phyloP scores from a whole-genome alignment of 2,113 vertebrate genomes.

The Leucopternis melanops region DNA sequence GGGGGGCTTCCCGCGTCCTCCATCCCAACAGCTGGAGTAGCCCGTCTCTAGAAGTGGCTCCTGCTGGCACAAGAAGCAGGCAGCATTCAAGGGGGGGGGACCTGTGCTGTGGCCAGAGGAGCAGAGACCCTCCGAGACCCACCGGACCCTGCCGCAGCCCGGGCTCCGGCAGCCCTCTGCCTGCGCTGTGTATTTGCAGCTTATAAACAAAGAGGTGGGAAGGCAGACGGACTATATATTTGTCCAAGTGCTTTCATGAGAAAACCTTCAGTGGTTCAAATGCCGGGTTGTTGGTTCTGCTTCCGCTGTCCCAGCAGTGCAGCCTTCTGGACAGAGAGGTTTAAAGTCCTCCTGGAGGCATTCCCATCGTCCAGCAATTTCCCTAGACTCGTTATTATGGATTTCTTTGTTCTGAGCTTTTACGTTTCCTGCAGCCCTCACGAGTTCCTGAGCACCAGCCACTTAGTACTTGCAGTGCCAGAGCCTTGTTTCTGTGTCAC shows the following conservation, averaged over 20 bases:
- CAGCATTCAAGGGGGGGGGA: too few relatives aligned
- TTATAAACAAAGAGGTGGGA: background rate
- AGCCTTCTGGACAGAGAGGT: background rate
- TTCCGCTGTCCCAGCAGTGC: background rate
- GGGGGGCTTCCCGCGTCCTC: background rate
- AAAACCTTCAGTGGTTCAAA: background rate
- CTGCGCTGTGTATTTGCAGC: background rate
- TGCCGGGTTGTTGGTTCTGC: background rate
- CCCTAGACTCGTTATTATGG: background rate
- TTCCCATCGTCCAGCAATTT: background rate
- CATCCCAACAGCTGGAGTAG: background rate
- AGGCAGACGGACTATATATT: background rate
- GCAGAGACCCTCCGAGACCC: background rate
- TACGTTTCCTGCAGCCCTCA: background rate
- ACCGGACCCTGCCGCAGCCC: rapidly evolving
- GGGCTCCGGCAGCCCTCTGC: background rate
- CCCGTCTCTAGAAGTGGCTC: rapidly evolving
- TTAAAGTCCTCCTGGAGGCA: background rate
- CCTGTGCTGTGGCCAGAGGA: background rate
- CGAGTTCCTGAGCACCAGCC: background rate
- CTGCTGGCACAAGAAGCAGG: background rate
- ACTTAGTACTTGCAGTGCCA: background rate
- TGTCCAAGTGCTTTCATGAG: background rate
- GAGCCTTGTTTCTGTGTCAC: background rate
- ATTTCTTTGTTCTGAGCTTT: constrained; percentile 7